Evolutionary conservation across 2,888 invertebrate species (phyloP), one percentile per base, ranked within the genome.

Genomic region (Cepaea hortensis): DNA sequence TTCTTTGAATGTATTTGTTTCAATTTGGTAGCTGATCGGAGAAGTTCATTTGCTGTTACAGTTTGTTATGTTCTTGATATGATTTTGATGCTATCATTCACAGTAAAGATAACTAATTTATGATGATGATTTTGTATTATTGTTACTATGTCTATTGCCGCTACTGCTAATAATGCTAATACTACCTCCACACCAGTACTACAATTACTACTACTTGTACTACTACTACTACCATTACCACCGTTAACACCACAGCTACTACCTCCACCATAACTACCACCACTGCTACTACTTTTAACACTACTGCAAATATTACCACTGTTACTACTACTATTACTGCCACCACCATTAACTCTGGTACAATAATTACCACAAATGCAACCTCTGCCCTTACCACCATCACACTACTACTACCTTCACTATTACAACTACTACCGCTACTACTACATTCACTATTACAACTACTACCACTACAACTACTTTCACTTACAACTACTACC

Each of bases 311-410:
- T 75, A 48, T 15, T 75, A 48, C 48, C 48, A 75, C 48, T 46
- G 48, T n/a, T 73, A 46, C 48, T 23, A 48, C 73, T 83, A 84
- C 84, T 86, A 80, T 65, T 85, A 35, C 79, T 65, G 13, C 85
- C 61, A 35, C 68, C 65, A 48, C 48, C 48, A 15, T 48, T 48
- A 75, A 46, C 11, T 46, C 75, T 75, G 46, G 13, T 48, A 48
- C 75, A 46, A 48, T 70, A 86, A 76, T 50, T 84, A 72, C 84
- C n/a, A 84, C 85, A 70, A 65, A 81, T 75, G 80, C 88, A 50
- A 81, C 84, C 75, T 73, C 86, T 81, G 82, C 85, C 81, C 84
- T 84, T 86, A 84, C 88, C 84, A 84, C 86, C 81, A 73, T 86
- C 81, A 84, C 81, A 86, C 6, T 55, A 84, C 6, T 55, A 84